Evolutionary conservation across 92 coral and sea anemone genomes (phyloP), one percentile per base, ranked within the genome.

Genomic region (Epizoanthus rinbou): DNA sequence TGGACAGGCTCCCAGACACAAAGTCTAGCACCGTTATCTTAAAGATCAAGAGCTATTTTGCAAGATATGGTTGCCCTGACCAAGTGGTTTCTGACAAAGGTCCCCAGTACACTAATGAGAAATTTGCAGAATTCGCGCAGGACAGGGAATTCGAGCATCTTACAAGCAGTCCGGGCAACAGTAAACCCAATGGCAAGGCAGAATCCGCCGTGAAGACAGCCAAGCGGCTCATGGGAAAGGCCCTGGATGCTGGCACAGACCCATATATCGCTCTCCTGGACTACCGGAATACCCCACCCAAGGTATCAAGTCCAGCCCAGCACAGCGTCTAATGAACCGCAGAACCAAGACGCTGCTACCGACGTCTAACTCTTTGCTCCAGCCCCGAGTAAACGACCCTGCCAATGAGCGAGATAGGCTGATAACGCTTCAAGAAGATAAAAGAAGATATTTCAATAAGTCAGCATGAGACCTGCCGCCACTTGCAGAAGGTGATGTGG

Each of bases 311-410:
- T 69, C 89, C 31, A 81, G 59, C 57, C 90, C 80, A 64, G 86
- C 75, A 43, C 87, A 87, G 69, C 79, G 84, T 15, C 87, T 87
- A 35, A 56, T 87, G 86, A 74, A 69, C 69, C 28, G 87, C 10
- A 82, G 74, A 56, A 75, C 84, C 8, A 83, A 68, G 66, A 82
- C 90, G 23, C 73, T 87, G 3, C 87, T 87, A 9, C 87, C 86
- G 0, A 14, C 86, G 57, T 15, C 67, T 3, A 17, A 57, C 22
- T 41, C 64, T 8, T 53, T 72, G 50, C 69, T 73, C 18, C 47
- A 63, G 37, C 81, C 66, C 18, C 80, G 60, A 25, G 57, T 18
- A 19, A 21, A 22, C 17, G 3, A 19, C 63, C 19, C n/a, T 6
- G 74, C 1, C n/a, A 18, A 69, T 6, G 47, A 69, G 15, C 18